Conservation (phyloP, 2,888 invertebrate genomes). For the Polyploca ridens region DNA sequence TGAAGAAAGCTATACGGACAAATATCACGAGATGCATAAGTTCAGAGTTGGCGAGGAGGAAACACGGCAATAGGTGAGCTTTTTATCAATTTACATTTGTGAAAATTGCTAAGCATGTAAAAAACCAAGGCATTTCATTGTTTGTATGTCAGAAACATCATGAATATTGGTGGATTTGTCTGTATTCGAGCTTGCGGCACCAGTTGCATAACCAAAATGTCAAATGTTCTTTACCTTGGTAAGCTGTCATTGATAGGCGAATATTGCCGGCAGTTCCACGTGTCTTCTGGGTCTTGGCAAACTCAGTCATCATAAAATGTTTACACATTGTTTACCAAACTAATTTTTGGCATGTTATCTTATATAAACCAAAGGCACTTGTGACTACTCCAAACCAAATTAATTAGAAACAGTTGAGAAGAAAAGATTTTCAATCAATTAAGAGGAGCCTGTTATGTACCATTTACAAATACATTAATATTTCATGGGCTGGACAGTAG, state of each 20-base stretch:
- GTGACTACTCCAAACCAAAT: too few species aligned
- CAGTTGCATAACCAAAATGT: conserved; percentile 82
- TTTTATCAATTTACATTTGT: conserved; percentile 24
- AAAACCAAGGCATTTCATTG: neutral
- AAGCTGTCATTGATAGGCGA: conserved; percentile 41
- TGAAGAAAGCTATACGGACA: conserved; percentile 84
- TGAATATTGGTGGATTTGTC: conserved; percentile 20
- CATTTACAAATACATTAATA: too few species aligned
- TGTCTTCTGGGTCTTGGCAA: conserved; percentile 23
- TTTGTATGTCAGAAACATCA: conserved; percentile 11
- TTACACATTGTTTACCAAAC: conserved; percentile 1
- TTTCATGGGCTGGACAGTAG: too few species aligned
- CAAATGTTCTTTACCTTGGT: conserved; percentile 63
- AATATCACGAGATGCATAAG: conserved; percentile 85
- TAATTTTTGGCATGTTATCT: neutral
- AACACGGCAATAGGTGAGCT: conserved; percentile 85
- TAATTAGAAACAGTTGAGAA: too few species aligned
- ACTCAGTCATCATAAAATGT: too few species aligned
- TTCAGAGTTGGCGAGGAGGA: conserved; percentile 86
- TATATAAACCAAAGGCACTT: too few species aligned
- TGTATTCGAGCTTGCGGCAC: conserved; percentile 33
- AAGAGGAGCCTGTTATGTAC: too few species aligned
- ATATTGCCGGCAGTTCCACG: conserved; percentile 47
- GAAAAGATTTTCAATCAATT: too few species aligned
- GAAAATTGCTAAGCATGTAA: conserved; percentile 15